Percentiles rank a stretch among this genome's conserved stretches.
Conservation (phyloP, 2,888 invertebrate species). For the Lasioglossum lativentre region DNA sequence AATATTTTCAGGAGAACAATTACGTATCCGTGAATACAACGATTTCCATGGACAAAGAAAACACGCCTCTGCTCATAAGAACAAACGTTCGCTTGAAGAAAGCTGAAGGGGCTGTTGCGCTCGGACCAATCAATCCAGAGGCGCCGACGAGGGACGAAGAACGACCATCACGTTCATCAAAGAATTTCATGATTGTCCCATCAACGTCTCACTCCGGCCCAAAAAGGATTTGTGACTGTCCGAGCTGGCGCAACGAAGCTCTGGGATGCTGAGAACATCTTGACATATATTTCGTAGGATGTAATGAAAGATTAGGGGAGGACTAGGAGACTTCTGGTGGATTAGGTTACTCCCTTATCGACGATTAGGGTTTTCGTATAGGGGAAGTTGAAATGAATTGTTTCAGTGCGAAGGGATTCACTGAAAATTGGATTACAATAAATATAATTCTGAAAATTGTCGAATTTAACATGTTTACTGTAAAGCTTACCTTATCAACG, state of each 20-base stretch:
- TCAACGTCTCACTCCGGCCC: background rate
- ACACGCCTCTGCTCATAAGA: background rate
- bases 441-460: no score
- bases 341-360: background rate
- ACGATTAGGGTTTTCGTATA: no score
- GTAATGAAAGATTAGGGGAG: background rate
- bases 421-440: no score
- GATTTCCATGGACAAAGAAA: background rate
- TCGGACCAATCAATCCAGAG: background rate
- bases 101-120: background rate
- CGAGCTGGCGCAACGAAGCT: background rate
- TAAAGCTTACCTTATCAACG: no score
- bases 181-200: conserved; percentile 3
- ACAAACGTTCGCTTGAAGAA: background rate
- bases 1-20: background rate
- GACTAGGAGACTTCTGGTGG: background rate
- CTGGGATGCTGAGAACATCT: background rate
- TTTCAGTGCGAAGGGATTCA: no score
- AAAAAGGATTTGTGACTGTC: background rate
- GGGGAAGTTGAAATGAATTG: no score
- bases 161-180: background rate
- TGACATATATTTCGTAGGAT: background rate
- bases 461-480: no score
- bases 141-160: background rate
- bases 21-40: background rate